Conservation (phyloP, 2,797 vertebrate genomes). For the Acrossocheilus fasciatus region DNA sequence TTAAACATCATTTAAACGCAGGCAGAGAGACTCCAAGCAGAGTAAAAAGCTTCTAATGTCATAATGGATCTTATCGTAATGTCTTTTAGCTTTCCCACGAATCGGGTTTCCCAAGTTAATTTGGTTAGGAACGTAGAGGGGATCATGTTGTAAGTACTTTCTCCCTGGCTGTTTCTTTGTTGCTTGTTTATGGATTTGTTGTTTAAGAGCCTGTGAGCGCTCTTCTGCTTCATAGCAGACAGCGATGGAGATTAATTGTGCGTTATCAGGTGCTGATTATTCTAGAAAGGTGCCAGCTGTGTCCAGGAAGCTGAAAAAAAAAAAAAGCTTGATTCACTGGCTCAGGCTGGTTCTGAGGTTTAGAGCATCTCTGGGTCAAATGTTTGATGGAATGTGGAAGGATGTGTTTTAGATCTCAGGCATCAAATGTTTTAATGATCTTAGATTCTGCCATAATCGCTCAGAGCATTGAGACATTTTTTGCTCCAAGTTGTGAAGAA, state of each 20-base stretch:
- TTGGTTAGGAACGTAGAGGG: conserved; percentile 18
- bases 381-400: not conserved
- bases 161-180: conserved; percentile 1
- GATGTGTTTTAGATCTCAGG: not conserved
- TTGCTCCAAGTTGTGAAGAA: conserved; percentile 10
- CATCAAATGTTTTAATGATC: not conserved
- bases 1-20: conserved; percentile 31
- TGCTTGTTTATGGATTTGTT: conserved; percentile 5
- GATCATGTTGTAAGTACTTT: conserved; percentile 17
- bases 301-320: conserved; percentile 5
- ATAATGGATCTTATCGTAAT: conserved; percentile 38
- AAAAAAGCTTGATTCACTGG: not conserved
- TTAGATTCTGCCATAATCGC: not conserved
- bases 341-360: not conserved
- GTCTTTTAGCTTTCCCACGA: conserved; percentile 23
- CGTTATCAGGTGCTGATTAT: conserved; percentile 19
- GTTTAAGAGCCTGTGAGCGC: conserved; percentile 10
- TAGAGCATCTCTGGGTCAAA: not conserved
- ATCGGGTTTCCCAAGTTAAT: conserved; percentile 24
- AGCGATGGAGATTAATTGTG: not conserved
- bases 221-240: not conserved
- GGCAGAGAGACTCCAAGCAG: conserved; percentile 14
- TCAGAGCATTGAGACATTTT: not conserved
- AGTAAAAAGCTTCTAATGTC: conserved; percentile 41
- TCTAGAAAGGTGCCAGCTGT: not conserved